Percentiles rank a stretch among this genome's conserved stretches.
Evolutionary conservation across 2,797 vertebrate species (phyloP).

Genomic region (Pseudotriccus pelzelni): DNA sequence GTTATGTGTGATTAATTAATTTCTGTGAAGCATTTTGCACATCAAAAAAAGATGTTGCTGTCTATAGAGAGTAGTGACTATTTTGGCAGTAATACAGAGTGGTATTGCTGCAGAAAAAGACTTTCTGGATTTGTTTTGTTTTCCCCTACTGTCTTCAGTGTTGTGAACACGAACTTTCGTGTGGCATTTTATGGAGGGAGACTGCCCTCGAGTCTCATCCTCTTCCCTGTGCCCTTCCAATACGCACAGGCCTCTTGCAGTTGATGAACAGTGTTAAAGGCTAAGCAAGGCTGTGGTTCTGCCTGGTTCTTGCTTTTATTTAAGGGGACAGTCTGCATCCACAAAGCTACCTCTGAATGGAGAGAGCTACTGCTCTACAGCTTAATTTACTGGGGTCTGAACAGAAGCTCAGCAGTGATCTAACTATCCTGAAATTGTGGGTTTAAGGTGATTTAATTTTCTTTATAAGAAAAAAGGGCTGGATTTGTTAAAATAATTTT

Average conservation of each 20-base stretch:
- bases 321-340: not conserved
- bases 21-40: not conserved
- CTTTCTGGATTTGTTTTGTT: not conserved
- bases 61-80: not conserved
- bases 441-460: not conserved
- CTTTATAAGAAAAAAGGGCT: not conserved
- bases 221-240: not conserved
- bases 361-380: not conserved
- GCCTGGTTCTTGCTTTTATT: not conserved
- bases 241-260: not conserved
- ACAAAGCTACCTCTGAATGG: not conserved
- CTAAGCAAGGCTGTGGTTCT: not conserved
- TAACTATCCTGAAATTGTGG: not conserved
- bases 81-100: not conserved
- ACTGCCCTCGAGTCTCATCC: not conserved
- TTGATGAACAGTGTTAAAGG: not conserved
- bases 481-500: not conserved
- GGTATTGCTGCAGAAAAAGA: not conserved
- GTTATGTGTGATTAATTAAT: not conserved
- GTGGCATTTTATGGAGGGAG: not conserved
- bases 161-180: not conserved
- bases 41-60: not conserved
- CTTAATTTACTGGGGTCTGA: not conserved
- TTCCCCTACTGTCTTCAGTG: not conserved
- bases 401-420: not conserved